Evolutionary conservation across 1,140 invertebrate species (phyloP), one percentile per base, ranked within the genome.

Genomic region (Pseudomyrmex gracilis): DNA sequence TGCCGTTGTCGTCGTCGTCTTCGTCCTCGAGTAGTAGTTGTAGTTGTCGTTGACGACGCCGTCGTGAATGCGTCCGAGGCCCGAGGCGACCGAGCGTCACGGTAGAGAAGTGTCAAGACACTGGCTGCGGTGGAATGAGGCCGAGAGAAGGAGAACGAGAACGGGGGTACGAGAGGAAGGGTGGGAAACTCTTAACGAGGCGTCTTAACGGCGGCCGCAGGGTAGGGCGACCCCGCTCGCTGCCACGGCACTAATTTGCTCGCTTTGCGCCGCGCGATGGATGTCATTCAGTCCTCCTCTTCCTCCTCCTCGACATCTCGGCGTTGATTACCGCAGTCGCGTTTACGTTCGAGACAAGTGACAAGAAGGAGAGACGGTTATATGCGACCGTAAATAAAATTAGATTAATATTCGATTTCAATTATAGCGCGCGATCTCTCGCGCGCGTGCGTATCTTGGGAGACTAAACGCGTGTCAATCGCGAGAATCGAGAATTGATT

Each of bases 311-410:
- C 91, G 92, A 91, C 91, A 88, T 89, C 91, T 90, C 84, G 91
- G 78, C 78, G 92, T 93, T 93, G 93, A 93, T 94, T 94, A 93
- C 89, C 80, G 85, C 78, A 83, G 60, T 83, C 70, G 84, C 80
- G 82, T 83, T 88, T 85, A 85, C 68, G 70, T 85, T 82, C 61
- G 83, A 87, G 71, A 85, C 77, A 55, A 85, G 67, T 15, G 45
- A 34, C 34, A 34, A 7, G 34, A 34, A 0, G 34, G 34, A 7
- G 34, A 34, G 34, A 34, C 34, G 34, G 5, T 34, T 34, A 34
- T 34, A 34, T 34, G 34, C 34, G 34, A 34, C 5, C n/a, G 47
- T 66, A 77, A 67, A 55, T 55, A 12, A 77, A 20, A 53, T 53
- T 34, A 49, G 24, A 55, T 17, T 1, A 43, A 12, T n/a, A 77